These are phyloP conservation scores for Ormyrus labotus DNA, from an alignment of 2,888 invertebrate species.

Conservation along the genomic window DNA sequence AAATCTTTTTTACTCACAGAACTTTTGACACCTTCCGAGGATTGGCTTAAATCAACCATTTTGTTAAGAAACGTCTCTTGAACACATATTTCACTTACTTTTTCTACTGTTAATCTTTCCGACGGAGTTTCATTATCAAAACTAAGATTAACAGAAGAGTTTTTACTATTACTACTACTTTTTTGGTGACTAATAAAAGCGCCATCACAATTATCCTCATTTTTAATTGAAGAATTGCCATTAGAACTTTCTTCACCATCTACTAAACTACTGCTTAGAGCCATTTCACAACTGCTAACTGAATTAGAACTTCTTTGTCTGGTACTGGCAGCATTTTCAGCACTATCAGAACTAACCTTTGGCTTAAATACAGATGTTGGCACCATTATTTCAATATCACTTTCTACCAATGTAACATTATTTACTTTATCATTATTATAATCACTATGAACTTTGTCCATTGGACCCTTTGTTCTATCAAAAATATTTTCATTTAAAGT, in stretches of 20 bases:
- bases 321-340: constrained; percentile 60
- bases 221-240: constrained; percentile 59
- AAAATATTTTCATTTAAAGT: constrained; percentile 66
- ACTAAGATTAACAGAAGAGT: constrained; percentile 55
- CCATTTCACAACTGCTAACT: constrained; percentile 75
- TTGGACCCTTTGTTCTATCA: constrained; percentile 45
- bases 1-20: constrained; percentile 40
- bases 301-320: constrained; percentile 73
- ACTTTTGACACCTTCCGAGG: constrained; percentile 35
- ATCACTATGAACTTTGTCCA: constrained; percentile 52
- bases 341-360: constrained; percentile 60
- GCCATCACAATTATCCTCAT: constrained; percentile 46
- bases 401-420: constrained; percentile 59
- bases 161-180: constrained; percentile 47
- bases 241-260: constrained; percentile 69
- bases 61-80: constrained; percentile 24
- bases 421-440: constrained; percentile 50
- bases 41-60: constrained; percentile 37
- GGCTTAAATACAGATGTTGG: constrained; percentile 71
- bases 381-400: constrained; percentile 71
- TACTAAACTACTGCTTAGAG: constrained; percentile 69
- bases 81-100: constrained; percentile 2
- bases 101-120: neutral
- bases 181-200: constrained; percentile 48
- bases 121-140: constrained; percentile 9